Conservation (phyloP, 2,797 vertebrate genomes). For the Peromyscus nudipes region DNA sequence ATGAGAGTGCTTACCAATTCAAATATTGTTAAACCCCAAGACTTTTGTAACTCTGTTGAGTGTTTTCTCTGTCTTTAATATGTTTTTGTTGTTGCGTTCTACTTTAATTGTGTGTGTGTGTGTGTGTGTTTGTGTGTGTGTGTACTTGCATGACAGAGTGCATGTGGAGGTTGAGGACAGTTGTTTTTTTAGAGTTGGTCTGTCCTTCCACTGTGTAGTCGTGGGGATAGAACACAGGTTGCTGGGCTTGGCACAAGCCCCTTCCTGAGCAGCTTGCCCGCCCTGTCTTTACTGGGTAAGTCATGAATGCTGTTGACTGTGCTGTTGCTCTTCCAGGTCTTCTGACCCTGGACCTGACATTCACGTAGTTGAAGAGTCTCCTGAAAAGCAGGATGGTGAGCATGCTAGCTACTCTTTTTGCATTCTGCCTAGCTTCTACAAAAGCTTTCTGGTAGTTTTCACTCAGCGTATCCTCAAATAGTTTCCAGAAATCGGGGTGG, state of each 20-base stretch:
- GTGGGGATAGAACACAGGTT: not conserved
- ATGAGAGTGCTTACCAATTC: not conserved
- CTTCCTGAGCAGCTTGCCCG: not conserved
- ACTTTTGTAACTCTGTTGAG: not conserved
- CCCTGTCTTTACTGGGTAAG: not conserved
- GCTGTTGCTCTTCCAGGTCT: conserved; percentile 87
- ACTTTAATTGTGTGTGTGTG: not conserved
- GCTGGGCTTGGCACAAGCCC: not conserved
- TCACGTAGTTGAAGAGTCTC: conserved; percentile 96
- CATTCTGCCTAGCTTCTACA: not conserved
- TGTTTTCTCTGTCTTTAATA: not conserved
- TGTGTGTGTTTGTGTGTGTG: not conserved
- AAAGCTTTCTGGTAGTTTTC: not conserved
- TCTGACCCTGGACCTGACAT: conserved; percentile 90
- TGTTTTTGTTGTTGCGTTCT: not conserved
- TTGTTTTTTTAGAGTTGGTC: not conserved
- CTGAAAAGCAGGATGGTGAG: conserved; percentile 93
- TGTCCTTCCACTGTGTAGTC: not conserved
- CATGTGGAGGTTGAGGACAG: not conserved
- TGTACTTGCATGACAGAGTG: not conserved
- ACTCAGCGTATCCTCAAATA: not conserved
- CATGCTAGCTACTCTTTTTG: not conserved
- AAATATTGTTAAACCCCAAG: not conserved
- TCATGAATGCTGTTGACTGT: not conserved
- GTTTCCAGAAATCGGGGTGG: not conserved